Conservation (phyloP, 2,113 vertebrate species). For the Ancistrus triradiatus region DNA sequence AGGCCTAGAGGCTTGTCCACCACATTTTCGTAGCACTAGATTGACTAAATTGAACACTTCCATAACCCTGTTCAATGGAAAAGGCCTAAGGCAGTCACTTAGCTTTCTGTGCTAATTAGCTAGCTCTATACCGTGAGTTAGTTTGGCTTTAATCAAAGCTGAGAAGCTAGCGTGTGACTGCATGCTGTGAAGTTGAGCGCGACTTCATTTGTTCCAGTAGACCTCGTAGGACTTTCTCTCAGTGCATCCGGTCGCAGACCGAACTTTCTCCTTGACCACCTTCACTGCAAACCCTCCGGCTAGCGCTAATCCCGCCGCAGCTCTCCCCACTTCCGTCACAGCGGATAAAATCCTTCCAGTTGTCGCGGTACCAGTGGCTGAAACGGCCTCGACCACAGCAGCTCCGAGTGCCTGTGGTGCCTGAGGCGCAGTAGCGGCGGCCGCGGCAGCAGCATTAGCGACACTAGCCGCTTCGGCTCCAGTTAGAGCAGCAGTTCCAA, state of each 20-base stretch:
- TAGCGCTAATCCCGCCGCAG: constrained; percentile 52
- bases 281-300: constrained; percentile 62
- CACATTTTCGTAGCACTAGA: too few relatives aligned
- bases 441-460: constrained; percentile 31
- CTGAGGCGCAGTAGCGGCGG: constrained; percentile 34
- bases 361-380: constrained; percentile 19
- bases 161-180: too few relatives aligned
- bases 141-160: too few relatives aligned
- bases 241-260: constrained; percentile 40
- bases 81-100: too few relatives aligned
- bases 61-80: too few relatives aligned
- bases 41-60: too few relatives aligned
- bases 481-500: constrained; percentile 27
- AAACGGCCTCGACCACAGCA: constrained; percentile 32
- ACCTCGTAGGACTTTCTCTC: constrained; percentile 65
- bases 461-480: constrained; percentile 40
- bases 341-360: constrained; percentile 47
- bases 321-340: constrained; percentile 60
- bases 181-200: too few relatives aligned
- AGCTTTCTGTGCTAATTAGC: too few relatives aligned
- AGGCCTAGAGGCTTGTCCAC: too few relatives aligned
- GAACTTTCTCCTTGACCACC: constrained; percentile 63
- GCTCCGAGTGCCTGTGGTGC: constrained; percentile 37
- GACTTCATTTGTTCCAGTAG: constrained; percentile 63
- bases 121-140: too few relatives aligned